Percentiles rank a stretch among this genome's conserved stretches.
phyloP scores from a whole-genome alignment of 2,113 vertebrate species.

The Condylura cristata region DNA sequence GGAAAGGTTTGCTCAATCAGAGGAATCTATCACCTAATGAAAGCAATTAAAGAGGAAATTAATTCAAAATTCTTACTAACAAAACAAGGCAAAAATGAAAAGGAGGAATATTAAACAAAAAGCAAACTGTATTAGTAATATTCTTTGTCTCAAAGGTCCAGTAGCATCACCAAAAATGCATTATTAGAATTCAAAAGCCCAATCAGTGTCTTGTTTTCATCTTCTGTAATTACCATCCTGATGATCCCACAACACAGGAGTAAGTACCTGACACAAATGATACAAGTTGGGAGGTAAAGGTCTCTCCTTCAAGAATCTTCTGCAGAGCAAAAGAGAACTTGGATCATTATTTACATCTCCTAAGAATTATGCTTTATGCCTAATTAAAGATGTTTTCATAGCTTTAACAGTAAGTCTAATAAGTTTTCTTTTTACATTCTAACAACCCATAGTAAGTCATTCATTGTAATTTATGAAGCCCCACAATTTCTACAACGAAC shows the following conservation, averaged over 20 bases:
- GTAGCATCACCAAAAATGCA: neutral
- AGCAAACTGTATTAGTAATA: neutral
- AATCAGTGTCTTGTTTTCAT: neutral
- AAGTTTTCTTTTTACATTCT: neutral
- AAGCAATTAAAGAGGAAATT: constrained; percentile 67
- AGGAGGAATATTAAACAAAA: neutral
- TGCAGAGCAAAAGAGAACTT: neutral
- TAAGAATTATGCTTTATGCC: constrained; percentile 30
- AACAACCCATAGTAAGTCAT: neutral
- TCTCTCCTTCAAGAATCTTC: neutral
- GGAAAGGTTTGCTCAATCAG: constrained; percentile 57
- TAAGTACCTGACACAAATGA: neutral
- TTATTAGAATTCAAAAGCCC: neutral
- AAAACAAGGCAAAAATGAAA: constrained; percentile 32
- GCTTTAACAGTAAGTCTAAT: neutral
- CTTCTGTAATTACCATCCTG: neutral
- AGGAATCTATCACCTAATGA: constrained; percentile 45
- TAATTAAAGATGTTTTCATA: neutral
- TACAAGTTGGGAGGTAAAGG: neutral
- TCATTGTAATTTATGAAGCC: neutral
- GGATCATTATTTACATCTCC: neutral
- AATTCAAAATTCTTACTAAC: constrained; percentile 13
- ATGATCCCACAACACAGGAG: neutral
- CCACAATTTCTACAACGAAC: neutral
- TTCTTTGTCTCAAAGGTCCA: constrained; percentile 26